Conservation (phyloP, 2,888 invertebrate species). For the Spilosoma lubricipeda region DNA sequence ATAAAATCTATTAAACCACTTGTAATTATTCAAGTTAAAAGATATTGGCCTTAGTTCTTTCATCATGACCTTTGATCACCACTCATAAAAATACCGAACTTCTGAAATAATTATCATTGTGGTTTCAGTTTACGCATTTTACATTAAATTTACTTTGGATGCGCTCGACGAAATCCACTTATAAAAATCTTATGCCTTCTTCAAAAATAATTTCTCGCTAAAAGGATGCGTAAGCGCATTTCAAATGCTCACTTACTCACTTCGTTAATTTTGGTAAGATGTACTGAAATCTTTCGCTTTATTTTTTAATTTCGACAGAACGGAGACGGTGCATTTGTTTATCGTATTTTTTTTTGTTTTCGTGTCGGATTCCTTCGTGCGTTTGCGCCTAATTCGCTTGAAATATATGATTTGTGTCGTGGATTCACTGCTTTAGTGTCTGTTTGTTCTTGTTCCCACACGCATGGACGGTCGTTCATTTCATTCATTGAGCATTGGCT, state of each 20-base stretch:
- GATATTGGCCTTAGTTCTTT: background rate
- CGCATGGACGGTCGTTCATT: constrained; percentile 57
- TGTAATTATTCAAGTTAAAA: background rate
- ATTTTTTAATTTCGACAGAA: constrained; percentile 31
- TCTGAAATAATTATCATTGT: constrained; percentile 38
- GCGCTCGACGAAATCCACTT: constrained; percentile 53
- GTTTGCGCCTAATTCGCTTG: constrained; percentile 66
- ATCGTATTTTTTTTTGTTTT: constrained; percentile 27
- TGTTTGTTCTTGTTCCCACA: constrained; percentile 52
- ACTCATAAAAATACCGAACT: constrained; percentile 27
- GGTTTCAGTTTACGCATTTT: constrained; percentile 45
- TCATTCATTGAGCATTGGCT: constrained; percentile 58
- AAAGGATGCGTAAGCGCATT: constrained; percentile 62
- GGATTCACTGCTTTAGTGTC: constrained; percentile 61
- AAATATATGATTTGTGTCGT: constrained; percentile 67
- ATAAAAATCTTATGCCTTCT: constrained; percentile 45
- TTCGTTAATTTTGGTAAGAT: constrained; percentile 66
- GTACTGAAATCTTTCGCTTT: constrained; percentile 41
- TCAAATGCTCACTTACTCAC: constrained; percentile 69
- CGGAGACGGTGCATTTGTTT: constrained; percentile 37
- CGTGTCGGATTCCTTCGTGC: constrained; percentile 47
- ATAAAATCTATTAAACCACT: background rate
- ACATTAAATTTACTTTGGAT: constrained; percentile 56
- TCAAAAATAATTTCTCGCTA: constrained; percentile 57
- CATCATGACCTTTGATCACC: constrained; percentile 8